These are phyloP conservation scores for Alfaro cultratus DNA, from an alignment of 2,797 vertebrate species.

Conservation along the genomic window DNA sequence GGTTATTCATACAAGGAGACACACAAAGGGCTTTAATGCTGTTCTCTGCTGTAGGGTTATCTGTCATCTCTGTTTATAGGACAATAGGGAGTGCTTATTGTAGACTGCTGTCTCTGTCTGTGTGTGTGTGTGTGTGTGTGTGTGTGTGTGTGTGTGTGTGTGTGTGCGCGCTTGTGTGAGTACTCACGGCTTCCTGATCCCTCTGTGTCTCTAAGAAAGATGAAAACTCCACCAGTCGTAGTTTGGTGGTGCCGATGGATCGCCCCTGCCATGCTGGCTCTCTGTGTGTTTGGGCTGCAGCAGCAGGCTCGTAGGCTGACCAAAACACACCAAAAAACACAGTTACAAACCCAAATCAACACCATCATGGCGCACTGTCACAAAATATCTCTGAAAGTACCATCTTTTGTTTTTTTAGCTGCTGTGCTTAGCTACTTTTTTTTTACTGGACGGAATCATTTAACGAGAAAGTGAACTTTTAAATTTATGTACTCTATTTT, in stretches of 20 bases:
- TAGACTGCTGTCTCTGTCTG: conserved; percentile 25
- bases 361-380: neutral
- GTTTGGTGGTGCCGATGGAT: conserved; percentile 96
- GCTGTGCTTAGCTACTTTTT: neutral
- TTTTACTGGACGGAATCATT: neutral
- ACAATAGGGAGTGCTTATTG: conserved; percentile 60
- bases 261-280: conserved; percentile 96
- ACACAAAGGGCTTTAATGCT: conserved; percentile 54
- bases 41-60: conserved; percentile 60
- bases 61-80: conserved; percentile 68
- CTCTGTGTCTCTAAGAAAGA: conserved; percentile 96
- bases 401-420: neutral
- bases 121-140: neutral
- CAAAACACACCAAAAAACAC: conserved; percentile 37
- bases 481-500: neutral
- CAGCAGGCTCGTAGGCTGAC: conserved; percentile 89
- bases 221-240: conserved; percentile 95
- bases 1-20: conserved; percentile 63
- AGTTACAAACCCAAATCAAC: conserved; percentile 19
- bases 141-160: neutral
- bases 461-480: neutral
- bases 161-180: neutral
- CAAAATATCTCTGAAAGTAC: neutral
- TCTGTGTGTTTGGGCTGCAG: conserved; percentile 87
- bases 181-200: conserved; percentile 93